These are phyloP conservation scores for Pycnomerus fuliginosus DNA, from an alignment of 2,888 invertebrate genomes.

Conservation along the genomic window DNA sequence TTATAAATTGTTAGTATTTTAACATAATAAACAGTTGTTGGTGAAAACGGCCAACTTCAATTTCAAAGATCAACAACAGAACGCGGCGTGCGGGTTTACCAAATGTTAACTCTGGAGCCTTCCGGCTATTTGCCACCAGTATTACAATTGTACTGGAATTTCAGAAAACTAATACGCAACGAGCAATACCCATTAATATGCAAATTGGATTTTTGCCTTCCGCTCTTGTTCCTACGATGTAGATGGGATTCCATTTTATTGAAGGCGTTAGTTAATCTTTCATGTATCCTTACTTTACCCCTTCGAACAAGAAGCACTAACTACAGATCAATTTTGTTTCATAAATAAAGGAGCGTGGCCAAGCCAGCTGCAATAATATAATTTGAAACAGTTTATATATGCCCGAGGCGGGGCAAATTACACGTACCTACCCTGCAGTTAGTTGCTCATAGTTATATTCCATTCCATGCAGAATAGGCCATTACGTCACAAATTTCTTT, in stretches of 20 bases:
- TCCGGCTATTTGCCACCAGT: conserved; percentile 28
- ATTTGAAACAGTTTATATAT: conserved; percentile 33
- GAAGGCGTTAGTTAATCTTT: too few relatives aligned
- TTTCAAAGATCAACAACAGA: conserved; percentile 39
- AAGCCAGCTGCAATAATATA: conserved; percentile 35
- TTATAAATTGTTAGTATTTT: conserved; percentile 14
- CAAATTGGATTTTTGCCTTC: conserved; percentile 12
- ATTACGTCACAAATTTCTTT: too few relatives aligned
- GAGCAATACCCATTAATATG: conserved; percentile 7
- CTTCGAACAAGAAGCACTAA: too few relatives aligned
- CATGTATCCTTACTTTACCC: too few relatives aligned
- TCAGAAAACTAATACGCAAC: conserved; percentile 15
- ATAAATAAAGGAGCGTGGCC: conserved; percentile 27
- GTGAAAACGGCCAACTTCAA: conserved; percentile 28
- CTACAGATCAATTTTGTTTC: conserved; percentile 24
- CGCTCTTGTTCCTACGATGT: too few relatives aligned
- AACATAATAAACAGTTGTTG: conserved; percentile 17
- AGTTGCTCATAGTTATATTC: too few relatives aligned
- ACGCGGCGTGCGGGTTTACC: conserved; percentile 14
- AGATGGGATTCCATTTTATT: too few relatives aligned
- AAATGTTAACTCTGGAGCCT: conserved; percentile 24
- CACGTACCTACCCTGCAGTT: too few relatives aligned
- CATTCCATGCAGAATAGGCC: too few relatives aligned
- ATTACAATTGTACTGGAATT: conserved; percentile 31
- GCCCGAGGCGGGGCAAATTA: conserved; percentile 32